phyloP scores from a whole-genome alignment of 1,140 invertebrate species.

The Acromyrmex echinatior region DNA sequence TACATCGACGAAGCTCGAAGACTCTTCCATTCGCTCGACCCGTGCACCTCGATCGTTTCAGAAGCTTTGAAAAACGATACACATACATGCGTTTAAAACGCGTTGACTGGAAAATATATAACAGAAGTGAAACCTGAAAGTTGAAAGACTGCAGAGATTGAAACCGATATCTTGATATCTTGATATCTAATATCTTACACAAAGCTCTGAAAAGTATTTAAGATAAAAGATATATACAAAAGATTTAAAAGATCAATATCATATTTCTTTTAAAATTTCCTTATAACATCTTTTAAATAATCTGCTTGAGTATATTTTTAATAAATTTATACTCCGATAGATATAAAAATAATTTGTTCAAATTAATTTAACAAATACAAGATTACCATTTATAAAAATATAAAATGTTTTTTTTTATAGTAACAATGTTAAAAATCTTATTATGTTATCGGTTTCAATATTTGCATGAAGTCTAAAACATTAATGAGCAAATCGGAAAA shows the following conservation, averaged over 20 bases:
- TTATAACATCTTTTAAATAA: background rate
- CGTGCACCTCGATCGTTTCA: constrained; percentile 55
- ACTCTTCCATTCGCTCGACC: constrained; percentile 69
- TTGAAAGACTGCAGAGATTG: background rate
- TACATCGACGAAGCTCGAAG: constrained; percentile 8
- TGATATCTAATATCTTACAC: background rate
- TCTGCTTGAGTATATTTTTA: background rate
- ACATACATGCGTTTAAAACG: background rate
- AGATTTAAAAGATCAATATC: background rate
- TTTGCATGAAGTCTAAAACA: background rate
- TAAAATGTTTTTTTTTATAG: background rate
- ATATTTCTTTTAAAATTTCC: background rate
- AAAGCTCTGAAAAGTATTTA: background rate
- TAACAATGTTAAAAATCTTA: background rate
- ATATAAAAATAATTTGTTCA: background rate
- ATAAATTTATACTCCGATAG: background rate
- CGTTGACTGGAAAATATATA: background rate
- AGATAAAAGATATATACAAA: background rate
- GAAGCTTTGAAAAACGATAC: constrained; percentile 3
- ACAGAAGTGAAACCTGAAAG: background rate
- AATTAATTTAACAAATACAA: constrained; percentile 4
- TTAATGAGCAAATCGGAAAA: background rate
- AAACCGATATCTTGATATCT: background rate
- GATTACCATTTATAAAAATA: background rate
- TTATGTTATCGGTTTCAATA: constrained; percentile 12